Evolutionary conservation across 2,797 vertebrate genomes (phyloP).

Genomic region (Enteromius afrohamiltoni): DNA sequence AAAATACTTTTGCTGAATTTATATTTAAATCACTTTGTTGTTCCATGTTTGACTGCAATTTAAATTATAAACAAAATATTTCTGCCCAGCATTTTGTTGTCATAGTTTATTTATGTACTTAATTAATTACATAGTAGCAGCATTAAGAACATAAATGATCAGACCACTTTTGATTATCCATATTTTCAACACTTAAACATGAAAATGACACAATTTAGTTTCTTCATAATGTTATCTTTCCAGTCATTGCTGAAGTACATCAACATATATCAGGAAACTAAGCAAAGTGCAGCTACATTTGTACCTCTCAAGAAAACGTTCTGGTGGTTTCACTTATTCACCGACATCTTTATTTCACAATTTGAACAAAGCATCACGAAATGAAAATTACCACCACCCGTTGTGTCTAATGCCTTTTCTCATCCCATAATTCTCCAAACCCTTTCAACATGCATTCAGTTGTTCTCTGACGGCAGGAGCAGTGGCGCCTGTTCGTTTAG

Average conservation of each 20-base stretch:
- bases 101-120: conserved; percentile 14
- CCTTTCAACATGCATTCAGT: conserved; percentile 45
- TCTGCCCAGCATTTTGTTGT: conserved; percentile 22
- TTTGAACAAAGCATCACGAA: conserved; percentile 34
- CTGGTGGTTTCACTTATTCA: conserved; percentile 52
- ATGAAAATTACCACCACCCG: conserved; percentile 49
- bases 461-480: conserved; percentile 53
- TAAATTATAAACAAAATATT: neutral
- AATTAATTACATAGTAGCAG: conserved; percentile 43
- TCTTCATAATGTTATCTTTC: conserved; percentile 6
- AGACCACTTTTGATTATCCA: conserved; percentile 3
- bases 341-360: conserved; percentile 42
- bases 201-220: neutral
- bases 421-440: conserved; percentile 49
- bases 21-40: conserved; percentile 30
- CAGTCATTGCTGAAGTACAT: neutral
- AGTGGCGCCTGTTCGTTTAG: conserved; percentile 60
- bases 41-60: neutral
- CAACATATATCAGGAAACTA: conserved; percentile 14
- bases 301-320: conserved; percentile 18
- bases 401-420: conserved; percentile 56
- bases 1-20: conserved; percentile 22
- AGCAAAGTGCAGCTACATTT: conserved; percentile 26
- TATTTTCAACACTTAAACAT: neutral
- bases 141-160: conserved; percentile 45